Base-by-base conservation (phyloP, 2,113 vertebrate genomes). In the Pseudonaja textilis region DNA sequence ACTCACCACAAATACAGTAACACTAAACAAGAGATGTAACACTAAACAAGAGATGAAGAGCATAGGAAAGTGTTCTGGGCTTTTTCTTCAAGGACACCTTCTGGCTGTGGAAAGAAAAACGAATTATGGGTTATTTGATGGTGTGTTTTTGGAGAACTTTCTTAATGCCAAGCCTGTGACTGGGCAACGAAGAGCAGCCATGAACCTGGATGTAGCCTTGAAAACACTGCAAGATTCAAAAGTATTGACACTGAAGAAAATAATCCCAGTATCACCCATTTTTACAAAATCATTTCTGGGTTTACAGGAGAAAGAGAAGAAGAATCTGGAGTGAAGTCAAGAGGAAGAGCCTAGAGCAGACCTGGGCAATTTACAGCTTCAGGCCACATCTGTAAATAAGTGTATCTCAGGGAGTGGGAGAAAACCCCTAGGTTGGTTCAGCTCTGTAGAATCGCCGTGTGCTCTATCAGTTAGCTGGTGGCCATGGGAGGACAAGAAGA, bases 41-140 rank as follows among this genome's bases (percentile, higher is more conserved):
- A 74, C 90, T 1, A 10, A 86, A 3, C n/a, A 90, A 91, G 29
- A 34, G 59, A 12, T 1, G 94, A 92, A 56, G 96, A 94, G 93
- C 97, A 98, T 59, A 97, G 93, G 92, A 97, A 92, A 50, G 94
- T 93, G 0, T 96, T 97, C 93, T 96, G 95, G 2, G 96, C 96
- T 93, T 97, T 96, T 94, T 97, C 97, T 91, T 97, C 91, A 0
- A 54, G 87, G 54, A 56, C 87, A 56, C 87, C 87, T 89, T 89
- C 87, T 89, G 87, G n/a, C 87, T 89, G 87, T 57, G n/a, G 54
- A 54, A 39, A 18, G 47, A 56, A 89, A 39, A 39, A 4, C 8
- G 20, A 56, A n/a, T 56, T 34, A 56, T 56, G 54, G 29, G 87
- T 56, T 50, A 5, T 56, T 29, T 56, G n/a, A n/a, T 1, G 3